Base-by-base conservation (phyloP, 2,888 invertebrate genomes). In the Rhabditoides inermis region DNA sequence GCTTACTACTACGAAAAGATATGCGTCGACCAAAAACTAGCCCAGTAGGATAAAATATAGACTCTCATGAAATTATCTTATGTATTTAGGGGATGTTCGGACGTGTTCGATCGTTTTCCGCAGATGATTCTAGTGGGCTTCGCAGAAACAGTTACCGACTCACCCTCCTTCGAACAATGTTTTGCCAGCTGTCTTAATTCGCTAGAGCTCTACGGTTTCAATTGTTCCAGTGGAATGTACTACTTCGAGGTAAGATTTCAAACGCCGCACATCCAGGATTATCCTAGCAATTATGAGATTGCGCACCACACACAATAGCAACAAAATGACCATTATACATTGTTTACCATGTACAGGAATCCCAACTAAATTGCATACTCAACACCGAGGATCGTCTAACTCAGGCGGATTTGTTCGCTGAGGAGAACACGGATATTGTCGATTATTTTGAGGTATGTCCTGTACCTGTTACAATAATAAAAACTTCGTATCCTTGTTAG, bases 41-140 rank as follows among this genome's bases (percentile, higher is more conserved):
- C 54, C 20, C 48, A 49, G 68, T 66, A 42, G 36, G 49, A 26
- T 25, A 1, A 20, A n/a, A 10, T 1, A 2, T 18, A 40, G 18
- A 15, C 25, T 23, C 22, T 15, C 3, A 3, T 32, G 22, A 7
- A 45, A 3, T 45, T 15, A 23, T 6, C 2, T 22, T 22, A 25
- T 22, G 18, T 27, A 39, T 39, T 27, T 35, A 73, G 71, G 28
- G 50, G 60, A 12, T 75, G 75, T 44, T 59, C 65, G 15, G 48
- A 57, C 6, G 60, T 68, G 2, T 76, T 71, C 56, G 59, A 61
- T 25, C 68, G 76, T 1, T 65, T 63, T 37, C 76, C 76, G 6
- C 76, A 76, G 50, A 74, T 72, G 72, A 76, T 76, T 35, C 63
- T 76, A 2, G 76, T 76, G 15, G 76, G 76, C 2, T 75, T 73